phyloP scores from a whole-genome alignment of 2,888 invertebrate species.

The Caenorhabditis auriculariae region DNA sequence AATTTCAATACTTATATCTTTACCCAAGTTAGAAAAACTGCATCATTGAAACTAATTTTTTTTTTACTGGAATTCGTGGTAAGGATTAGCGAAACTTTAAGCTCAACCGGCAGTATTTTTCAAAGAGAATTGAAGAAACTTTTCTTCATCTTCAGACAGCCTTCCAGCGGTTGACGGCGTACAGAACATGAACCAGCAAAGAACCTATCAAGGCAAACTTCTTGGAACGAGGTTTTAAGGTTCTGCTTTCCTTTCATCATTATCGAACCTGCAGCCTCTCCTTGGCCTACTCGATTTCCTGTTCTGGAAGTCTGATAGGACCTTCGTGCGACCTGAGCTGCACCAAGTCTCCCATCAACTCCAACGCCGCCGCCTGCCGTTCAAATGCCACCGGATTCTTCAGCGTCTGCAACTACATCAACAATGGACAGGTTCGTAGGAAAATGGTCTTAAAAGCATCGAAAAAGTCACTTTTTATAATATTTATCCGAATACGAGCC shows the following conservation, averaged over 20 bases:
- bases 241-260: neutral
- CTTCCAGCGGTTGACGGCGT: conserved; percentile 35
- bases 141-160: conserved; percentile 8
- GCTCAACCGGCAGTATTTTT: no score
- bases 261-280: conserved; percentile 8
- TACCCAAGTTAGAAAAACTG: no score
- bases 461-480: neutral
- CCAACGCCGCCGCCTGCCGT: conserved; percentile 36
- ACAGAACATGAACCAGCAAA: conserved; percentile 36
- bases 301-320: conserved; percentile 50
- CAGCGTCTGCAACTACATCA: conserved; percentile 45
- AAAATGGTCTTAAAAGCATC: conserved; percentile 1
- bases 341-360: conserved; percentile 35
- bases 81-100: no score
- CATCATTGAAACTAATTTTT: no score
- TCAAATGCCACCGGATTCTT: conserved; percentile 50
- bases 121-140: no score
- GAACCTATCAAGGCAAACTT: conserved; percentile 40
- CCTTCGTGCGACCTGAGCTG: conserved; percentile 55
- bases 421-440: conserved; percentile 21
- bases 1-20: no score
- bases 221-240: conserved; percentile 44
- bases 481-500: neutral
- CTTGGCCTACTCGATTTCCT: conserved; percentile 51
- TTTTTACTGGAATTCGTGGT: no score